These are phyloP conservation scores for Prenolepis imparis DNA, from an alignment of 2,888 invertebrate species.

Conservation along the genomic window DNA sequence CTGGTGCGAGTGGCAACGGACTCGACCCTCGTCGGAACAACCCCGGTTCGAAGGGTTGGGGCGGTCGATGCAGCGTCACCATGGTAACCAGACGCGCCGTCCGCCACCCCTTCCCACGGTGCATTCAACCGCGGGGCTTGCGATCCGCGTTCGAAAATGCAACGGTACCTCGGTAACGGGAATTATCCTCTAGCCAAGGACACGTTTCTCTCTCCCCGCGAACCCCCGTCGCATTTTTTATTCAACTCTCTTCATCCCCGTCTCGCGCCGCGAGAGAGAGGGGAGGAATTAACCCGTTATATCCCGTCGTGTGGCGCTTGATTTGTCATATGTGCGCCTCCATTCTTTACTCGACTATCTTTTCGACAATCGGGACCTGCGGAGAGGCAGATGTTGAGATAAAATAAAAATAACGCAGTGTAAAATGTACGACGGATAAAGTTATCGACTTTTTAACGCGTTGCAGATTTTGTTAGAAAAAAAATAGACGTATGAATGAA, in stretches of 20 bases:
- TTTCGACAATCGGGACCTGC: constrained; percentile 76
- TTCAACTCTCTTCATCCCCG: constrained; percentile 21
- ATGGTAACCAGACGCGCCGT: constrained; percentile 87
- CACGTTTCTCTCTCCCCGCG: constrained; percentile 40
- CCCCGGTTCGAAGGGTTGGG: constrained; percentile 83
- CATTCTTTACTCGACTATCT: constrained; percentile 71
- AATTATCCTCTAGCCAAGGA: constrained; percentile 61
- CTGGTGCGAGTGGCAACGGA: constrained; percentile 67
- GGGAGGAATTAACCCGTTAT: constrained; percentile 22
- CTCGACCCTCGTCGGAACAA: constrained; percentile 77
- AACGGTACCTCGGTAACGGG: constrained; percentile 67
- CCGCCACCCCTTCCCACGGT: constrained; percentile 88
- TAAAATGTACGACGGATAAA: neutral
- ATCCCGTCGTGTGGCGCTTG: neutral
- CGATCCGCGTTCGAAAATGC: constrained; percentile 81
- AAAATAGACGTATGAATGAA: neutral
- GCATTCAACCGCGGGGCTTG: constrained; percentile 83
- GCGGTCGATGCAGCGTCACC: constrained; percentile 88
- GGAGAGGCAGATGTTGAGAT: neutral
- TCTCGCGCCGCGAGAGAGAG: constrained; percentile 2
- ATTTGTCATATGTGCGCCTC: constrained; percentile 36
- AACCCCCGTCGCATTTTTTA: constrained; percentile 37
- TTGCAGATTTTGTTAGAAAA: neutral
- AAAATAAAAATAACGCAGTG: neutral
- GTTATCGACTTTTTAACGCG: neutral